Base-by-base conservation (phyloP, 1,140 invertebrate species). In the Psilanteris sp. region DNA sequence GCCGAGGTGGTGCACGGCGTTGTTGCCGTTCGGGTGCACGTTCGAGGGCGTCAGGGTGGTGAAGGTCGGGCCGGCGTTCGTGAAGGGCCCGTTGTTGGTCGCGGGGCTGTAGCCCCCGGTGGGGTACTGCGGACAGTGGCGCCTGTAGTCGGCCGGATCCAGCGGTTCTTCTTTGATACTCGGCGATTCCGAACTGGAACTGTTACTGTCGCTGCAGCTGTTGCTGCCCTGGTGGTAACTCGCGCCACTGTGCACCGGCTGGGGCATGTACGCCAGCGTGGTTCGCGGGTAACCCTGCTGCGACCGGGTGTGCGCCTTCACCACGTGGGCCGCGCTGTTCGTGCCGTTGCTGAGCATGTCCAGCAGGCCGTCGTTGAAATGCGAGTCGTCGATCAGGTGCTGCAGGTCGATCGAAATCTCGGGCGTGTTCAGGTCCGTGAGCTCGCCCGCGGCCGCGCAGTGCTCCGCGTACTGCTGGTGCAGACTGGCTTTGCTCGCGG, bases 361-460 rank as follows among this genome's bases (percentile, higher is more conserved):
- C 66, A 93, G 91, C 79, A 96, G 89, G 4, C 93, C 93, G 76
- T 96, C 94, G 78, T 92, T 91, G 84, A 96, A 96, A 86, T 96
- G 94, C 13, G 90, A 90, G 81, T 96, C 95, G 86, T 96, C 95
- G 78, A 96, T 96, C 75, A 97, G 90, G 83, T 95, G 93, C 79
- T 96, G 94, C 54, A 97, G 89, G 80, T 97, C 95, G 61, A 97
- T 87, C 20, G 94, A 95, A 80, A 97, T 96, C 85, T 97, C 96
- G 32, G 95, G 94, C 9, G 93, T 94, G 83, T 95, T 96, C 59
- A 97, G 90, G 81, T 97, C 95, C 73, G 94, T 93, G 37, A 96
- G 89, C 78, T 97, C 95, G 20, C 92, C 89, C 22, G 85, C 85
- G 0, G 83, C 82, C 1, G 87, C 87, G 43, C 85, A 88, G 36